Conservation (phyloP, 2,888 invertebrate genomes). For the Mallateleia sp. region DNA sequence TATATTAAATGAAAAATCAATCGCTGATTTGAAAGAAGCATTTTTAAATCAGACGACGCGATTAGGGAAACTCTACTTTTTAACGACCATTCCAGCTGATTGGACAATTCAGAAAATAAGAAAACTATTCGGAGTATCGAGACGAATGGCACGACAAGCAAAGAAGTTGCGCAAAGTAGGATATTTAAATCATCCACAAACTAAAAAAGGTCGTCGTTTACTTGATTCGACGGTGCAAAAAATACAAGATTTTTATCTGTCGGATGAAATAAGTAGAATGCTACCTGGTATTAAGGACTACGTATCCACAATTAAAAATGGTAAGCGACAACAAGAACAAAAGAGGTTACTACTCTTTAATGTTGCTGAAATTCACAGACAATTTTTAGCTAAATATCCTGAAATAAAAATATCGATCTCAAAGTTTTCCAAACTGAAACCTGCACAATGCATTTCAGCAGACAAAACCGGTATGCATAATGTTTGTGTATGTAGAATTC, state of each 20-base stretch:
- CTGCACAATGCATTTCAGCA: neutral
- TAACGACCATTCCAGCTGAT: slow-evolving; percentile 31
- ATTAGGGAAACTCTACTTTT: slow-evolving; percentile 22
- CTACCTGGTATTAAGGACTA: slow-evolving; percentile 1
- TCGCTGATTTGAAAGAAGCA: slow-evolving; percentile 32
- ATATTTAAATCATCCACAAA: slow-evolving; percentile 16
- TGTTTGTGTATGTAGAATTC: neutral
- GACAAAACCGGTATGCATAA: neutral
- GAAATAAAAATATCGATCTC: slow-evolving; percentile 16
- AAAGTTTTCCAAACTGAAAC: slow-evolving; percentile 11
- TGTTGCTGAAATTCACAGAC: neutral
- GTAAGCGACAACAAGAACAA: neutral
- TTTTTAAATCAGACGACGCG: slow-evolving; percentile 31
- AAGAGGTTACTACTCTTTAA: slow-evolving; percentile 5
- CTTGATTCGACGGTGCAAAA: neutral
- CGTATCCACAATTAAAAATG: neutral
- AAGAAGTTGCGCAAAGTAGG: slow-evolving; percentile 30
- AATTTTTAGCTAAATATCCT: neutral
- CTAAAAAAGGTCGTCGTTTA: slow-evolving; percentile 44
- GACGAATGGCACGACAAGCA: slow-evolving; percentile 40
- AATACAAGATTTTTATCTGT: slow-evolving; percentile 6
- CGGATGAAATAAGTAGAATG: neutral
- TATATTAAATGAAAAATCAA: slow-evolving; percentile 28
- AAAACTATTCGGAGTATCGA: neutral
- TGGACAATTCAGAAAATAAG: slow-evolving; percentile 35